Base-by-base conservation (phyloP, 2,888 invertebrate species). In the Leptothorax acervorum region DNA sequence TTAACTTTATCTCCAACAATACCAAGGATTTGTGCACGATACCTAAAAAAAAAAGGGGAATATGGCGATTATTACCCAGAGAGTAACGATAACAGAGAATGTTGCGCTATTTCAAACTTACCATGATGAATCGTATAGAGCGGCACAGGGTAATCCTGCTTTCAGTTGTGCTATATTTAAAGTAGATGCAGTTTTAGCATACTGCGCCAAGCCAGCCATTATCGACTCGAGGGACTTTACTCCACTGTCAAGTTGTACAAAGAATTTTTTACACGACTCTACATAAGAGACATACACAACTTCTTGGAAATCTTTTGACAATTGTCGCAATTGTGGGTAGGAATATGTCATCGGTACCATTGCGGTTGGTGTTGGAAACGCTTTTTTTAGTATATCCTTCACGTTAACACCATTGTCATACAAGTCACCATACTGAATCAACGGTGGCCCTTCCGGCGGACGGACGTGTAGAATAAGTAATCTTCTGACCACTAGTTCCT, bases 61-160 rank as follows among this genome's bases (percentile, higher is more conserved):
- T 0, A n/a, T 3, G 3, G 6, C 2, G 0, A 39, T 81, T 31
- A 79, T 71, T 18, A 57, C 31, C 28, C 8, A 51, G 2, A 45
- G 3, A 45, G 5, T 35, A 39, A 23, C 1, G 18, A 62, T 74
- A 74, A 18, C 12, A 39, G 15, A 53, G 3, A 63, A 74, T 2
- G 0, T 23, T 18, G 4, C 2, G 15, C 11, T 8, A 18, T 60
- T 48, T 12, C n/a, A 45, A 31, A 53, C 83, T 86, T 85, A 94
- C 99, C 99, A 99, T 92, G 97, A 97, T 71, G 95, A 96, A 68
- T 97, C 96, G 93, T 97, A 99, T 84, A 97, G 96, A 0, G 99
- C 99, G 88, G 97, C 97, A 92, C 97, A 97, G 0, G 97, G 97
- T 9, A 96, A 95, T 0, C 97, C 97, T 5, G 96, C 93, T 2